Conservation (phyloP, 2,113 vertebrate species). For the Procapra przewalskii region DNA sequence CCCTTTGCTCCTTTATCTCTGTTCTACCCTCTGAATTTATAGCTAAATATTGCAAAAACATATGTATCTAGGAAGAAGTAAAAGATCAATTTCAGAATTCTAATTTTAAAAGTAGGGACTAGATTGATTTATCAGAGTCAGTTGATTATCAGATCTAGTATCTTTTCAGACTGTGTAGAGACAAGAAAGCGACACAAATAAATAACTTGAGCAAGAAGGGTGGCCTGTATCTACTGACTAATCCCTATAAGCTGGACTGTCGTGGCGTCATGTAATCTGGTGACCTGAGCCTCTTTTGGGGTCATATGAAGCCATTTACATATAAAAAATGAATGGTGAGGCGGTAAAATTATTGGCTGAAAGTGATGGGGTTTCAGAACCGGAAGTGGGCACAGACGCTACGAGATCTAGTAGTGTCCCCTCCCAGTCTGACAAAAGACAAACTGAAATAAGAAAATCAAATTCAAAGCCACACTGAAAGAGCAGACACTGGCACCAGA, state of each 20-base stretch:
- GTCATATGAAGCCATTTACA: neutral
- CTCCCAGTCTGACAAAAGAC: neutral
- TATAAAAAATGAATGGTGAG: neutral
- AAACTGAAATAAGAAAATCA: neutral
- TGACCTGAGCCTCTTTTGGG: neutral
- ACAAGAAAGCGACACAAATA: neutral
- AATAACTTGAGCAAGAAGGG: neutral
- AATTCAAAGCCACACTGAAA: neutral
- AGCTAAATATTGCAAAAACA: neutral
- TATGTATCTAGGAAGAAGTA: neutral
- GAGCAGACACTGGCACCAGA: neutral
- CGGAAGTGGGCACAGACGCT: neutral
- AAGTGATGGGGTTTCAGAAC: neutral
- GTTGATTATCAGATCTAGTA: neutral
- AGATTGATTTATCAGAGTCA: neutral
- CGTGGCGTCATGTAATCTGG: neutral
- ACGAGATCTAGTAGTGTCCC: neutral
- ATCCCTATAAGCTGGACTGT: neutral
- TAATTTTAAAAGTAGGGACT: neutral
- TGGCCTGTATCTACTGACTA: neutral
- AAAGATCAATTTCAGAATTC: neutral
- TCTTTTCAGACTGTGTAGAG: neutral
- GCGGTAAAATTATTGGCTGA: neutral
- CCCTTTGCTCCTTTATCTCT: neutral
- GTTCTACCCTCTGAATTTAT: neutral